Percentiles rank a stretch among this genome's conserved stretches.
phyloP scores from a whole-genome alignment of 2,113 vertebrate genomes.

The Ovis aries region DNA sequence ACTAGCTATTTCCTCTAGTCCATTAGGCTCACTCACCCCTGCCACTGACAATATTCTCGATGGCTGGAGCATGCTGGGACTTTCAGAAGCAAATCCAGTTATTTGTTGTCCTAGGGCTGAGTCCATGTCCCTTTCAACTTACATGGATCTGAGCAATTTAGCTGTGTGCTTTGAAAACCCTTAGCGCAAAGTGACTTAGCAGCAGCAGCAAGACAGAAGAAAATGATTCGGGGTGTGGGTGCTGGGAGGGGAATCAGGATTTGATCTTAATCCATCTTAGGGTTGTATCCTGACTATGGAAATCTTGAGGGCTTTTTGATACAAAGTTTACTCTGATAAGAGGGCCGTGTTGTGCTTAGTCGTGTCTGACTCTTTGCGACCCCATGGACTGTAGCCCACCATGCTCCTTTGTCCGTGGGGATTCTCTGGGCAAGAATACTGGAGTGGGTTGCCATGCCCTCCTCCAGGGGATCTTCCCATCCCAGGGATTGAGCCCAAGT shows the following conservation, averaged over 20 bases:
- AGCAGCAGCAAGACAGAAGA: neutral
- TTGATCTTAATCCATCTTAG: neutral
- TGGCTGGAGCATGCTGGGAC: neutral
- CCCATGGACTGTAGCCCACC: neutral
- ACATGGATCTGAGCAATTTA: constrained; percentile 47
- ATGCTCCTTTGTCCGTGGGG: neutral
- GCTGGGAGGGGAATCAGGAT: neutral
- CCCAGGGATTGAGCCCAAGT: neutral
- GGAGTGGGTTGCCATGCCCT: neutral
- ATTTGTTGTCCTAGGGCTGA: neutral
- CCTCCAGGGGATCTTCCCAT: neutral
- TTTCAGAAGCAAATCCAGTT: neutral
- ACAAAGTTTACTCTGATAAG: neutral
- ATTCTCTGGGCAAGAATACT: neutral
- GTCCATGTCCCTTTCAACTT: constrained; percentile 57
- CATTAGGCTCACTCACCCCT: neutral
- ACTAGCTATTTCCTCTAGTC: neutral
- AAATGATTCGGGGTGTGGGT: neutral
- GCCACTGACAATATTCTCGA: neutral
- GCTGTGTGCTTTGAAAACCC: constrained; percentile 46
- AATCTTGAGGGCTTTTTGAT: neutral
- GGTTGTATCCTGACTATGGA: neutral
- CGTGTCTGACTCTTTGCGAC: neutral
- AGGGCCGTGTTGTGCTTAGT: neutral
- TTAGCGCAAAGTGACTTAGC: neutral